Base-by-base conservation (phyloP, 2,113 vertebrate species). In the Mustelus asterias region DNA sequence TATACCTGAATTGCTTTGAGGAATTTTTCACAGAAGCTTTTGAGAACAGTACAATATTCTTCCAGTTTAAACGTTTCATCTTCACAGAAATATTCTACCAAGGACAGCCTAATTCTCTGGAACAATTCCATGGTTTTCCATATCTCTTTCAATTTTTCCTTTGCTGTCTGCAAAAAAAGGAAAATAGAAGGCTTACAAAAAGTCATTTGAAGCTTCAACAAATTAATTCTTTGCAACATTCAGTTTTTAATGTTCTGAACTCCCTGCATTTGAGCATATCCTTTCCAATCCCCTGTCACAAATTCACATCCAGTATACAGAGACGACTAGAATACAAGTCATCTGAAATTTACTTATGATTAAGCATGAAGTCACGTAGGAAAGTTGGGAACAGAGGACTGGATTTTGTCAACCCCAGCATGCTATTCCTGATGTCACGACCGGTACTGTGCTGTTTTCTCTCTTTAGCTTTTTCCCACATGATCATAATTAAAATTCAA, bases 11-110 rank as follows among this genome's bases (percentile, higher is more conserved):
- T 65, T 65, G 89, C 89, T 65, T 65, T 93, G 16, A 22, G 33
- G 60, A 93, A 93, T 93, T 93, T 93, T 65, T 93, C 89, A 93
- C 89, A 93, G 60, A 93, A 93, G 60, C 60, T 65, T 93, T 93
- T 93, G 89, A 93, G 33, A 93, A 93, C 89, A 65, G 20, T 93
- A 24, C 89, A 93, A n/a, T 93, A 93, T 63, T 93, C 89, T 22
- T 93, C 89, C n/a, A 93, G 13, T 58, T 93, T 93, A 93, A 93
- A 65, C 16, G 65, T 93, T 22, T 93, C 89, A 65, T 93, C 89
- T 65, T 93, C 89, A 65, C 89, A 93, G 89, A 93, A 93, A 93
- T 93, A 93, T 37, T 93, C 89, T 93, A 22, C 60, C 89, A 93
- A 65, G 18, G 89, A 93, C 60, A 65, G 60, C n/a, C 60, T 65